phyloP scores from a whole-genome alignment of 1,140 invertebrate genomes.

The Hesperophylax magnus region DNA sequence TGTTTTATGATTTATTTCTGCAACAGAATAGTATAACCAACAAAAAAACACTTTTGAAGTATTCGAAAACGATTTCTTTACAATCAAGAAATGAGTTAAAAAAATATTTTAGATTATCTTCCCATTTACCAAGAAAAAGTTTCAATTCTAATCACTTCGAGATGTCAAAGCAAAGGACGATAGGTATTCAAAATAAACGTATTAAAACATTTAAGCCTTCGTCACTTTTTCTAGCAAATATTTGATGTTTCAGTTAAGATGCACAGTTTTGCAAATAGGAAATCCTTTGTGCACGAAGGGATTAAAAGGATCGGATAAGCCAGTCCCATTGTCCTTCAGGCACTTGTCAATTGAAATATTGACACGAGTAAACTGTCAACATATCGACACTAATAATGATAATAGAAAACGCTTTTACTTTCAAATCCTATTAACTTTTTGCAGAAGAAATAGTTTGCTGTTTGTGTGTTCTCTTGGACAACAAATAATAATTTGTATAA shows the following conservation, averaged over 20 bases:
- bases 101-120: too few relatives aligned
- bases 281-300: not conserved
- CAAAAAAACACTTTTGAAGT: too few relatives aligned
- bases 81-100: too few relatives aligned
- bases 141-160: not conserved
- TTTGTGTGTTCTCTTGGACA: slow-evolving; percentile 6
- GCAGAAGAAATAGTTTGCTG: not conserved
- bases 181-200: not conserved
- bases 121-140: too few relatives aligned
- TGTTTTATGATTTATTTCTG: too few relatives aligned
- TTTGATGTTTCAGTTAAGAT: slow-evolving; percentile 33
- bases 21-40: too few relatives aligned
- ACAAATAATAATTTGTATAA: slow-evolving; percentile 5
- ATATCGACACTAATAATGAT: slow-evolving; percentile 20
- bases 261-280: slow-evolving; percentile 24
- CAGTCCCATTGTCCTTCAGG: not conserved
- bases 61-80: too few relatives aligned
- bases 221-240: slow-evolving; percentile 12
- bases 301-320: slow-evolving; percentile 24
- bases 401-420: slow-evolving; percentile 34
- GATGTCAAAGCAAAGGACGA: slow-evolving; percentile 33
- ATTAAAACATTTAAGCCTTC: not conserved
- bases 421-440: slow-evolving; percentile 7
- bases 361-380: slow-evolving; percentile 32
- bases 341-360: not conserved